Base-by-base conservation (phyloP, 2,888 invertebrate species). In the Clunio marinus region DNA sequence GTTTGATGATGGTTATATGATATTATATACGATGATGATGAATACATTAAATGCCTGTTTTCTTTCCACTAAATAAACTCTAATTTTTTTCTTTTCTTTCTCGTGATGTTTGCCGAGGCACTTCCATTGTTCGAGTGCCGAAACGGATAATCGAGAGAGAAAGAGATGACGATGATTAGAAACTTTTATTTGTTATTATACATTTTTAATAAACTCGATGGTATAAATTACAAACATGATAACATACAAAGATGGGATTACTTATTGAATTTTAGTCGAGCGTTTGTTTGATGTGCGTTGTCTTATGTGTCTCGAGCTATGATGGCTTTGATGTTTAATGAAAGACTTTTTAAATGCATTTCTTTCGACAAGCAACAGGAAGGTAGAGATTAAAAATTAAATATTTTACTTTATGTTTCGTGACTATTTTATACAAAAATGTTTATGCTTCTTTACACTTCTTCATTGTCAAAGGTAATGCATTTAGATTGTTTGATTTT, bases 171-270 rank as follows among this genome's bases (percentile, higher is more conserved):
- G 57, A 57, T 57, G 57, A 57, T 57, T 57, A 27, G 57, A 57
- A 57, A 27, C 57, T 57, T 57, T 51, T 51, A 51, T 51, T 51
- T 51, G 51, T 51, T 51, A 51, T 51, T 51, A 51, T 51, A 51
- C 51, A 22, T 17, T 51, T 51, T 51, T 51, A 51, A 51, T 51
- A 51, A 51, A 51, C 51, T 51, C 51, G 51, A 51, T 22, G 51
- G 45, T 51, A 51, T 51, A 51, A 51, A 51, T 51, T 51, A 51
- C 51, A 17, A 51, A 51, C 5, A 17, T 22, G 51, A 51, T 51
- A 51, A 51, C 51, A 51, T 51, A n/a, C n/a, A n/a, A n/a, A 7
- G 22, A 51, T 22, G 51, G 51, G n/a, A 8, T 51, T 51, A 51
- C 22, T 51, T 20, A 51, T 7, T 51, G 51, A 17, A 22, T n/a